phyloP scores from a whole-genome alignment of 2,113 vertebrate genomes.

The Mormyrus iriodes region DNA sequence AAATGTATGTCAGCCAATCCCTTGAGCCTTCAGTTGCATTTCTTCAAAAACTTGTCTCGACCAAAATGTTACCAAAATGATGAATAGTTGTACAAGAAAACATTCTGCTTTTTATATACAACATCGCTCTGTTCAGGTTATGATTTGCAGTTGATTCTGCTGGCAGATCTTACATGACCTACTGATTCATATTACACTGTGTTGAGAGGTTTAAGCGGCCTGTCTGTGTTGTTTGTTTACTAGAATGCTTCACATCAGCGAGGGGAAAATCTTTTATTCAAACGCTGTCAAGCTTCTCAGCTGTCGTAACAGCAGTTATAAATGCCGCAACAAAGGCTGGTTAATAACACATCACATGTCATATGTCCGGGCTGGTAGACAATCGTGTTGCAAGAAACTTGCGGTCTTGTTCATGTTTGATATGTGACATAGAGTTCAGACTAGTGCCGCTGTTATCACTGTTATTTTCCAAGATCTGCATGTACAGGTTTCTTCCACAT shows the following conservation, averaged over 20 bases:
- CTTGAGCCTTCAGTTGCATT: background rate
- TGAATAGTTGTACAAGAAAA: background rate
- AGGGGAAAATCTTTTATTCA: background rate
- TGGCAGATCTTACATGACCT: background rate
- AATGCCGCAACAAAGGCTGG: background rate
- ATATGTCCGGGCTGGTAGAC: background rate
- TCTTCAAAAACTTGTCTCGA: background rate
- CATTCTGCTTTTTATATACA: background rate
- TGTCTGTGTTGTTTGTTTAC: background rate
- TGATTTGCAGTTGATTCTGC: background rate
- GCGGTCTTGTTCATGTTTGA: background rate
- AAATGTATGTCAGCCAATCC: background rate
- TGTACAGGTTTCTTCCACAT: background rate
- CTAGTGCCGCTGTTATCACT: too few species aligned
- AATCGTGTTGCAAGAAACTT: background rate
- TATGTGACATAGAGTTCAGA: background rate
- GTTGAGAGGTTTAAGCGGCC: background rate
- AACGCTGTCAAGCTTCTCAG: background rate
- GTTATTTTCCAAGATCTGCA: background rate
- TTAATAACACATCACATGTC: background rate
- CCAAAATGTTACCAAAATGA: background rate
- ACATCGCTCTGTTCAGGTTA: background rate
- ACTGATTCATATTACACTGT: background rate
- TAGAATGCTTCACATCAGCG: background rate
- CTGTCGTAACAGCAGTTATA: background rate